Evolutionary conservation across 2,113 vertebrate species (phyloP), one percentile per base, ranked within the genome.

Genomic region (Periophthalmodon schlosseri): DNA sequence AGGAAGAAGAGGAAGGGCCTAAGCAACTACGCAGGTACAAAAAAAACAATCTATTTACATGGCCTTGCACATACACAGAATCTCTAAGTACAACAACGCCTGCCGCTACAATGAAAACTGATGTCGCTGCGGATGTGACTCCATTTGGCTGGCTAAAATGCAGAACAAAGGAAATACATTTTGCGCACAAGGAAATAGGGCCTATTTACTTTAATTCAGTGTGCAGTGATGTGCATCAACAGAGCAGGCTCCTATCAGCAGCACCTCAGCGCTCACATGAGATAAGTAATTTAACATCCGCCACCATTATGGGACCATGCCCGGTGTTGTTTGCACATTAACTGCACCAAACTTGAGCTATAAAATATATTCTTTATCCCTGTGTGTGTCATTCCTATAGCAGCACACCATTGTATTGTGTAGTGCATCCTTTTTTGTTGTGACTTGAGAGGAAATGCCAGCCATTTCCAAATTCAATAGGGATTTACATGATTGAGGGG

Each of bases 1-100:
- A 95, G 97, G 83, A 98, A 98, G 95, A 98, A 98, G 91, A 96
- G 97, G 90, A 98, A 98, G 93, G 97, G 96, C 15, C 96, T 98
- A 69, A 98, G 97, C 93, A 98, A 98, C 92, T 98, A 98, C 44
- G 96, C 97, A 87, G 97, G 97, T 98, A 82, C 72, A 77, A 73
- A 77, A 78, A 74, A 57, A 83, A 44, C 39, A 77, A 84, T 86
- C 78, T 72, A 80, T 88, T 84, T 73, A 77, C 74, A 78, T 79
- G 75, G 72, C 80, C 75, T 64, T 69, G 78, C 81, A 79, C 73
- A 81, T 75, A 73, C 78, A 86, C 69, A 68, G 67, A 69, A 75
- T 89, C 77, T 80, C 79, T 79, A 72, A 79, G 80, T 73, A 28
- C 76, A 63, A 68, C 58, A n/a, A n/a, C 77, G 63, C 72, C 71